Evolutionary conservation across 2,113 vertebrate genomes (phyloP).

Genomic region (Paedocypris sp.): DNA sequence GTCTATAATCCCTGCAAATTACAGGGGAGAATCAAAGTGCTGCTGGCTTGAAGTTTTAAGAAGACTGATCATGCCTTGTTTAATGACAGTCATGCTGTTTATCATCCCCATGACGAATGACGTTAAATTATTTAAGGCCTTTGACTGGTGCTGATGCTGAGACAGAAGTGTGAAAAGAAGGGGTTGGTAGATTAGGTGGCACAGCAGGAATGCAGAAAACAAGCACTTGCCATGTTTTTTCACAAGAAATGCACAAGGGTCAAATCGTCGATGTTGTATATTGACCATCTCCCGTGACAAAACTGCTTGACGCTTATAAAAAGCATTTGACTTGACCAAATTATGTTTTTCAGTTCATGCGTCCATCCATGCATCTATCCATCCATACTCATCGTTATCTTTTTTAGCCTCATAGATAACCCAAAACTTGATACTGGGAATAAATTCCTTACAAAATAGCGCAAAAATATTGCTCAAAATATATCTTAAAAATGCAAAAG

Average conservation of each 20-base stretch:
- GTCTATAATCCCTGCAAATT: not conserved
- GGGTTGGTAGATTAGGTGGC: not conserved
- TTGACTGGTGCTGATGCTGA: constrained; percentile 40
- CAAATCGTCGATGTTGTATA: too few species aligned
- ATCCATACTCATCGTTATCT: too few species aligned
- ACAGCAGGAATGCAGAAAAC: not conserved
- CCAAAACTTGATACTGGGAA: too few species aligned
- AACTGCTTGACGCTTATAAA: too few species aligned
- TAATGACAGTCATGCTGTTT: constrained; percentile 50
- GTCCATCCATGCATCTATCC: too few species aligned
- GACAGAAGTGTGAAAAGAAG: constrained; percentile 36
- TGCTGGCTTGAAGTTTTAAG: constrained; percentile 41
- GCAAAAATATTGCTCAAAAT: too few species aligned
- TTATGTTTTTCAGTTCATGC: too few species aligned
- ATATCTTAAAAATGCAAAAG: too few species aligned
- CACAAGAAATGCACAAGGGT: not conserved
- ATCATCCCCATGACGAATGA: constrained; percentile 37
- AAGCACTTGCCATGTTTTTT: not conserved
- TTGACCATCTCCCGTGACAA: too few species aligned
- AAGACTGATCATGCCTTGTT: constrained; percentile 39
- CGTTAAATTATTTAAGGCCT: constrained; percentile 47
- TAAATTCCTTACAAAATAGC: too few species aligned
- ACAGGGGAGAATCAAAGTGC: constrained; percentile 24
- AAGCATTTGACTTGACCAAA: too few species aligned
- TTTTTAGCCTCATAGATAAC: too few species aligned